Conservation (phyloP, 2,888 invertebrate species). For the Kryphioiulus occultus region DNA sequence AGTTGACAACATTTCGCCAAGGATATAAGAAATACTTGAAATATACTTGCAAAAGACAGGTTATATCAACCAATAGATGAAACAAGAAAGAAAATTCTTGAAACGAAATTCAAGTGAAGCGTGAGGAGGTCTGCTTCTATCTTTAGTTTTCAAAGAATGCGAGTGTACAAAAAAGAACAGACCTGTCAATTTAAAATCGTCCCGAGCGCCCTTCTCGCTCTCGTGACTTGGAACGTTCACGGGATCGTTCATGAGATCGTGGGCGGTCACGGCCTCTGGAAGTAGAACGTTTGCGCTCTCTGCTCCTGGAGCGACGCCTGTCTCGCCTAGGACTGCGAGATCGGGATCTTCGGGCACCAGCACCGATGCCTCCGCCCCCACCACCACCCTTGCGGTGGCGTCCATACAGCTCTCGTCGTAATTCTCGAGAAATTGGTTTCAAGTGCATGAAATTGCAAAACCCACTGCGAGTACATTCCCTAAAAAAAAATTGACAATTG, state of each 20-base stretch:
- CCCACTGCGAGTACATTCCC: constrained; percentile 96
- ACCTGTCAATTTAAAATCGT: constrained; percentile 63
- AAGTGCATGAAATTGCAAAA: constrained; percentile 99
- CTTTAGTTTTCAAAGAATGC: constrained; percentile 37
- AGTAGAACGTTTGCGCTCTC: constrained; percentile 53
- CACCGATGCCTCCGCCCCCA: constrained; percentile 69
- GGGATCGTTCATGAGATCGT: constrained; percentile 58
- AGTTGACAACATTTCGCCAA: background rate
- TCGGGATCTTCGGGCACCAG: constrained; percentile 62
- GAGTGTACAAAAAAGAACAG: background rate
- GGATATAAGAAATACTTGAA: background rate
- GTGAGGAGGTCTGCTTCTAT: background rate
- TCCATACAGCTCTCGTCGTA: constrained; percentile 76
- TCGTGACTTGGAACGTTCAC: constrained; percentile 54
- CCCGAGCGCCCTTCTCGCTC: constrained; percentile 68
- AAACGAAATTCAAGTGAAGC: background rate
- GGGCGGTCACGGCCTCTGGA: constrained; percentile 59
- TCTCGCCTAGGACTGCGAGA: constrained; percentile 54
- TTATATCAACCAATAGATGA: background rate
- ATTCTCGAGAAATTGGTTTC: constrained; percentile 95
- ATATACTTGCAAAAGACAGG: background rate
- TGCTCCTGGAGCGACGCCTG: constrained; percentile 43
- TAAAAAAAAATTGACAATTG: constrained; percentile 58
- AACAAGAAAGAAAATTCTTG: background rate
- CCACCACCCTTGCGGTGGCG: constrained; percentile 57